A percentile compares a stretch with the other conserved stretches of the same genome.
Conservation (phyloP, 2,888 invertebrate genomes). For the Macrosoma leucophasiata region DNA sequence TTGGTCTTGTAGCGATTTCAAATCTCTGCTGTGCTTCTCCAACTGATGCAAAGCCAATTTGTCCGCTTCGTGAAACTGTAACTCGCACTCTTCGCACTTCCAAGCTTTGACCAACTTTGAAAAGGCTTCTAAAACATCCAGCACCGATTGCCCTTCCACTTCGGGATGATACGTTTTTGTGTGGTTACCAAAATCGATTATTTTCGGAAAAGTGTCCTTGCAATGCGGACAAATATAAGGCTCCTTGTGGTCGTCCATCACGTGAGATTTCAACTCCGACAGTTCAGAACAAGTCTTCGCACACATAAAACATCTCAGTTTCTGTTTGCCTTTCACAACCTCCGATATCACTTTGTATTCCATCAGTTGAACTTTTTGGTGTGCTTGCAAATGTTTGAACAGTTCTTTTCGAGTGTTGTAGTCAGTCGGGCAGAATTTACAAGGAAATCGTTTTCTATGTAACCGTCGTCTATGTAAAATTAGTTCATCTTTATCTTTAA, state of each 20-base stretch:
- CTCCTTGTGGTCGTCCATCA: constrained; percentile 59
- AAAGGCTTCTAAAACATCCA: constrained; percentile 61
- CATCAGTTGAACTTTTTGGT: constrained; percentile 64
- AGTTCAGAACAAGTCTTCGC: constrained; percentile 47
- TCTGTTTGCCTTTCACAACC: constrained; percentile 56
- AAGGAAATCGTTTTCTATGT: constrained; percentile 57
- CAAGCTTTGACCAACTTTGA: constrained; percentile 61
- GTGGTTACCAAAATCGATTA: constrained; percentile 59
- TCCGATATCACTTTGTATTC: constrained; percentile 66
- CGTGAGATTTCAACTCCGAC: constrained; percentile 55
- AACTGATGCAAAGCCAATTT: constrained; percentile 60
- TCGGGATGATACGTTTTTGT: constrained; percentile 56
- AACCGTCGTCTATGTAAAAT: constrained; percentile 48
- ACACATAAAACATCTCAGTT: constrained; percentile 60
- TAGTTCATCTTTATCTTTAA: constrained; percentile 51
- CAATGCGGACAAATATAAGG: constrained; percentile 57
- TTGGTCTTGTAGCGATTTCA: constrained; percentile 47
- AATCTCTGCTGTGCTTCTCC: constrained; percentile 53
- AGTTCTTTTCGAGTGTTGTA: constrained; percentile 58
- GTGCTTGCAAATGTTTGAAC: constrained; percentile 59
- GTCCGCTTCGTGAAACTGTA: constrained; percentile 62
- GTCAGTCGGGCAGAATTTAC: constrained; percentile 69
- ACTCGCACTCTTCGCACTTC: constrained; percentile 65
- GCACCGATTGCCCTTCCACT: constrained; percentile 53
- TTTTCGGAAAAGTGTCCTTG: constrained; percentile 48